phyloP scores from a whole-genome alignment of 2,797 vertebrate genomes.

The Thaleichthys pacificus region DNA sequence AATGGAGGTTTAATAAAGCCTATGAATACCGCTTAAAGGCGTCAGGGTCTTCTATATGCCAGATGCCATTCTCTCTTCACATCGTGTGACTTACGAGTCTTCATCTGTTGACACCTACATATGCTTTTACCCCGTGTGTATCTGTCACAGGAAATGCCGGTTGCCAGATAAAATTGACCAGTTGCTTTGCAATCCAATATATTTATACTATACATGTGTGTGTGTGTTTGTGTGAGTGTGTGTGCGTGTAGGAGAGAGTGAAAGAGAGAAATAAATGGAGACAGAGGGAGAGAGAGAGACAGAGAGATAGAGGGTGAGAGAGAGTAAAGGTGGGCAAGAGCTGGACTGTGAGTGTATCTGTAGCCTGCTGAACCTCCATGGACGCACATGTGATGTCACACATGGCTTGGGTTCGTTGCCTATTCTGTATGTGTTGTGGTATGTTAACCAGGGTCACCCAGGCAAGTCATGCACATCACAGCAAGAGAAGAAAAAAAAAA shows the following conservation, averaged over 20 bases:
- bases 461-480: constrained; percentile 11
- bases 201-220: background rate
- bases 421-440: constrained; percentile 14
- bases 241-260: background rate
- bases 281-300: too few species aligned
- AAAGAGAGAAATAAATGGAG: background rate
- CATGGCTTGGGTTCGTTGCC: constrained; percentile 18
- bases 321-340: too few species aligned
- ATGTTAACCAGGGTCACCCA: background rate
- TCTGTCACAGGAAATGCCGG: constrained; percentile 34
- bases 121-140: constrained; percentile 14
- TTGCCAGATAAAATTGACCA: constrained; percentile 33
- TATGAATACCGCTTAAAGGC: background rate
- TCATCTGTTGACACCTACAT: constrained; percentile 15
- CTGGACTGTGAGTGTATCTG: too few species aligned
- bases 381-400: constrained; percentile 12
- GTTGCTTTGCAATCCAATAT: constrained; percentile 23
- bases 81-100: constrained; percentile 19
- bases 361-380: too few species aligned
- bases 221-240: background rate
- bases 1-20: background rate
- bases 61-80: background rate
- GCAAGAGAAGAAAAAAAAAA: background rate
- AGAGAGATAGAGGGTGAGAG: too few species aligned
- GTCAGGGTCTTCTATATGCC: background rate